Percentiles rank a stretch among this genome's conserved stretches.
phyloP scores from a whole-genome alignment of 2,888 invertebrate genomes.

The Aradus depressus region DNA sequence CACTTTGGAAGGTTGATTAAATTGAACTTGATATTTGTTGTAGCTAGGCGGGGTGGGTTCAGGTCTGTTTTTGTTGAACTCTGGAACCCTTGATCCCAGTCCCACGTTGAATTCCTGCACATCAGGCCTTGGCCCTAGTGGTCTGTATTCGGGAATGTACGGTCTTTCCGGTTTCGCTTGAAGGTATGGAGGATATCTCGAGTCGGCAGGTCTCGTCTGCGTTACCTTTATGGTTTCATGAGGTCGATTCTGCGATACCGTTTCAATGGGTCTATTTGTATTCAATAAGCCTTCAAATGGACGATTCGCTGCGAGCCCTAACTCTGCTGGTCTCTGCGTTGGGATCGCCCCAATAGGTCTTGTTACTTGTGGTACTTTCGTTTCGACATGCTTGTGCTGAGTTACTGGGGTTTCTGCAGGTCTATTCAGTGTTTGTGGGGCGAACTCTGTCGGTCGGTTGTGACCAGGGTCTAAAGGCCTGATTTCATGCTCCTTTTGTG shows the following conservation, averaged over 20 bases:
- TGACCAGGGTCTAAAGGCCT: neutral
- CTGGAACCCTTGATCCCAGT: neutral
- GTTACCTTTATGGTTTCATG: slow-evolving; percentile 25
- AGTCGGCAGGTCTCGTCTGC: slow-evolving; percentile 1
- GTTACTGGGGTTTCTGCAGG: slow-evolving; percentile 1
- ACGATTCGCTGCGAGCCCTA: neutral
- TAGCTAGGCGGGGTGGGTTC: neutral
- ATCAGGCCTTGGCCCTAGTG: slow-evolving; percentile 6
- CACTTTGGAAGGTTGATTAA: slow-evolving; percentile 22
- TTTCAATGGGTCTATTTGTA: neutral
- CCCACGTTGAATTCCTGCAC: neutral
- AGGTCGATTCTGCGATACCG: slow-evolving; percentile 1
- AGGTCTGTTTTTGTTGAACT: slow-evolving; percentile 1
- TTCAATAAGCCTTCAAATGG: neutral
- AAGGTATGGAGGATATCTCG: slow-evolving; percentile 3
- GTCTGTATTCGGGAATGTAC: slow-evolving; percentile 7
- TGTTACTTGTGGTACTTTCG: neutral
- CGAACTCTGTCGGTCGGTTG: neutral
- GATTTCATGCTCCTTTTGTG: neutral
- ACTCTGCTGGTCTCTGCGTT: neutral
- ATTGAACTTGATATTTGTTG: slow-evolving; percentile 10
- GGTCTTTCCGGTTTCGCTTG: slow-evolving; percentile 7
- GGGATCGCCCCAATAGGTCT: neutral
- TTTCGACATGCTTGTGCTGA: neutral
- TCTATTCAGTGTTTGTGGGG: neutral